A percentile compares a stretch with the other conserved stretches of the same genome.
phyloP scores from a whole-genome alignment of 1,140 invertebrate species.

The Brachionus angularis region DNA sequence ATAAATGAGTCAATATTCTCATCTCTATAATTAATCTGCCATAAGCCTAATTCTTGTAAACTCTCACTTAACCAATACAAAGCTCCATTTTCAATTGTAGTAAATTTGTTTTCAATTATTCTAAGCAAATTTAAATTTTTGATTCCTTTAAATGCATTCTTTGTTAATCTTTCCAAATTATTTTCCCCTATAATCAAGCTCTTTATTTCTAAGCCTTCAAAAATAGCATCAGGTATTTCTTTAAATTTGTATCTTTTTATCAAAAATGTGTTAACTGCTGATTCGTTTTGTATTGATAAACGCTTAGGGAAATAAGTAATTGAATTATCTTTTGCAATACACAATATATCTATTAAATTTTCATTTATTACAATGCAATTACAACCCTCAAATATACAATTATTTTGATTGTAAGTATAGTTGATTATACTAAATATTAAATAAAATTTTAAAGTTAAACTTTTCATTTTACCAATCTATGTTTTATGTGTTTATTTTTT shows the following conservation, averaged over 20 bases:
- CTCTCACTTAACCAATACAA: not conserved
- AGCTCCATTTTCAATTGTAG: not conserved
- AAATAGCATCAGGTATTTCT: not conserved
- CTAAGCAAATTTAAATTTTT: not conserved
- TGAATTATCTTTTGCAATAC: not conserved
- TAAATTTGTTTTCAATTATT: constrained; percentile 30
- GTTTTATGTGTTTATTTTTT: no score
- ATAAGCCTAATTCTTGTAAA: constrained; percentile 3
- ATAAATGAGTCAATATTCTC: not conserved
- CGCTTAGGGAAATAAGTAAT: not conserved
- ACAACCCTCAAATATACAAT: constrained; percentile 27
- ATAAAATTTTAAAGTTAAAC: no score
- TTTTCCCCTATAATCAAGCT: constrained; percentile 23
- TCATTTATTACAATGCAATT: constrained; percentile 14
- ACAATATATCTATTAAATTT: constrained; percentile 16
- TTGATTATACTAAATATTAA: no score
- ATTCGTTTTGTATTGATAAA: not conserved
- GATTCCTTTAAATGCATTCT: constrained; percentile 4
- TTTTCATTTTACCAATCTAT: no score
- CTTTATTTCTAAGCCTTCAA: not conserved
- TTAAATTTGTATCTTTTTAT: constrained; percentile 16
- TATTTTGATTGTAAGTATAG: no score
- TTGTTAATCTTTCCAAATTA: not conserved
- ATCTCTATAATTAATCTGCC: not conserved
- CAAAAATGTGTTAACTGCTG: constrained; percentile 22